Conservation (phyloP, 2,888 invertebrate genomes). For the Anoplius nigerrimus region DNA sequence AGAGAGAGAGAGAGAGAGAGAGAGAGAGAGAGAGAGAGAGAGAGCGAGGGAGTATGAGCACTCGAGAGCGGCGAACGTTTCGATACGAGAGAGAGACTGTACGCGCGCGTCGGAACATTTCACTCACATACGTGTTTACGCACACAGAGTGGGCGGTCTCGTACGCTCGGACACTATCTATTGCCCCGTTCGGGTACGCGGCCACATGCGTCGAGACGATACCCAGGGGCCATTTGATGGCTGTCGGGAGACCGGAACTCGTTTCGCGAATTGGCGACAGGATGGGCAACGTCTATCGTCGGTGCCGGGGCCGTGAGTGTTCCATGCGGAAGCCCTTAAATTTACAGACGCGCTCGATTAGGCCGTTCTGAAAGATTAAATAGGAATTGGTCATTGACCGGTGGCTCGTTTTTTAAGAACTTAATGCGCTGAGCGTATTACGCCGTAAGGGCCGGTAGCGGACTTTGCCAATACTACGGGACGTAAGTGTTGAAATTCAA, state of each 20-base stretch:
- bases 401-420: no score
- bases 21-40: background rate
- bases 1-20: background rate
- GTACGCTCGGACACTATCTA: constrained; percentile 2
- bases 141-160: constrained; percentile 35
- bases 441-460: no score
- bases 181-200: constrained; percentile 23
- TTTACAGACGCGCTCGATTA: no score
- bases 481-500: no score
- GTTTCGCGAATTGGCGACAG: constrained; percentile 39
- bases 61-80: constrained; percentile 34
- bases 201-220: constrained; percentile 41
- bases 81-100: no score
- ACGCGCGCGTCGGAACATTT: no score
- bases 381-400: no score
- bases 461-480: no score
- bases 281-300: constrained; percentile 24
- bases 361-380: no score
- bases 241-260: constrained; percentile 32
- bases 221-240: constrained; percentile 40
- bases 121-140: constrained; percentile 9
- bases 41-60: constrained; percentile 16
- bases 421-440: no score
- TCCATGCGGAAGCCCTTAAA: no score
- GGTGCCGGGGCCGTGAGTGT: background rate